phyloP scores from a whole-genome alignment of 2,888 invertebrate species.

The Andrena camellia region DNA sequence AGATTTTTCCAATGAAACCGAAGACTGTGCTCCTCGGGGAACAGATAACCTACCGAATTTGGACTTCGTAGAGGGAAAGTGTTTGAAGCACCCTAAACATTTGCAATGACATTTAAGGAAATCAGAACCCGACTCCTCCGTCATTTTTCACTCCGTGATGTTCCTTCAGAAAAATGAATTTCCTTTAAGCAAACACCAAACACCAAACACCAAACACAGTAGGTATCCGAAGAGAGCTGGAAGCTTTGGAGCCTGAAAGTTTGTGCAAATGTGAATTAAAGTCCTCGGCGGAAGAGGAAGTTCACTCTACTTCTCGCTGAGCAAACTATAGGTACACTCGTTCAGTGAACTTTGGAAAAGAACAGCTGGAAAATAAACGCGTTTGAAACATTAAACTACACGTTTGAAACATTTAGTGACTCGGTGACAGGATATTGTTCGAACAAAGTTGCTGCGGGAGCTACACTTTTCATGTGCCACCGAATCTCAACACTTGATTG shows the following conservation, averaged over 20 bases:
- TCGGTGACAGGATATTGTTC: slow-evolving; percentile 11
- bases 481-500: neutral
- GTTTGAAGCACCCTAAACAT: too few species aligned
- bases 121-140: too few species aligned
- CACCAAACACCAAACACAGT: neutral
- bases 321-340: neutral
- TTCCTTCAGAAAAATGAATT: too few species aligned
- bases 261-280: neutral
- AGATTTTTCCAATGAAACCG: too few species aligned
- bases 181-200: neutral
- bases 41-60: too few species aligned
- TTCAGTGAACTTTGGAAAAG: neutral
- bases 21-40: too few species aligned
- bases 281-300: neutral
- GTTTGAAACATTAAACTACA: too few species aligned
- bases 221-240: neutral
- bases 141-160: too few species aligned
- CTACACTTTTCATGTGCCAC: neutral
- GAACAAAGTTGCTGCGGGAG: neutral
- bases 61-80: too few species aligned
- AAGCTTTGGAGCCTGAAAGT: neutral
- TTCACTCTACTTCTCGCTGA: neutral
- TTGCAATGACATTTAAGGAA: too few species aligned
- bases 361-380: neutral
- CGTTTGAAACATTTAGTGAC: slow-evolving; percentile 9